Evolutionary conservation across 2,113 vertebrate genomes (phyloP).

Genomic region (Dicerorhinus sumatrensis): DNA sequence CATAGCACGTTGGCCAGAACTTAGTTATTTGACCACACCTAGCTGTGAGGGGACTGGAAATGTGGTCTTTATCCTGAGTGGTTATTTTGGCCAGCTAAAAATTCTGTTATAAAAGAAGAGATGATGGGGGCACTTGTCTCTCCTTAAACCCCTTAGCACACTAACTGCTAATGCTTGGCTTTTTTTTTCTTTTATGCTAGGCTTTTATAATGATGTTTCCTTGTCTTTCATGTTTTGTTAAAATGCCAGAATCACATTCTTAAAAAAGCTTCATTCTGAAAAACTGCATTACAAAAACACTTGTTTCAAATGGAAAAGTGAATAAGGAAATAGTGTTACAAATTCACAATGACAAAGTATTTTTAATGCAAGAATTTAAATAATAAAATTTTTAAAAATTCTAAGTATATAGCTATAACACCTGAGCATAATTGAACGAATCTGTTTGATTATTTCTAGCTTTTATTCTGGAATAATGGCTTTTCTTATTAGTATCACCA

Average conservation of each 20-base stretch:
- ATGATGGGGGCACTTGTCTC: background rate
- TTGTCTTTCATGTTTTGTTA: conserved; percentile 44
- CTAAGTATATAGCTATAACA: background rate
- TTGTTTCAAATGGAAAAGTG: background rate
- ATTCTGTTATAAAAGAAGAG: background rate
- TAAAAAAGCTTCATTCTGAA: conserved; percentile 7
- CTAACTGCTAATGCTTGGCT: background rate
- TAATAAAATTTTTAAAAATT: background rate
- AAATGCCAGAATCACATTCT: background rate
- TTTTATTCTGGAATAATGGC: conserved; percentile 33
- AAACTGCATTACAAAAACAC: background rate
- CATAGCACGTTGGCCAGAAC: background rate
- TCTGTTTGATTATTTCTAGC: conserved; percentile 15
- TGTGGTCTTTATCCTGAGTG: conserved; percentile 10
- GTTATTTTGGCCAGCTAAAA: background rate
- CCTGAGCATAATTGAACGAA: background rate
- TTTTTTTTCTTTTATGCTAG: conserved; percentile 3
- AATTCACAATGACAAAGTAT: background rate
- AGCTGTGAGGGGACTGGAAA: conserved; percentile 6
- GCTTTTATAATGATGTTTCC: conserved; percentile 21
- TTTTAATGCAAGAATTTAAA: conserved; percentile 32
- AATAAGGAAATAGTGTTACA: conserved; percentile 18
- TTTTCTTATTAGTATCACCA: background rate
- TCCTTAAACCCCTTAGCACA: background rate
- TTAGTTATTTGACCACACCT: conserved; percentile 19